Evolutionary conservation across 2,797 vertebrate species (phyloP), one percentile per base, ranked within the genome.

Genomic region (Melanotaenia pygmaea): DNA sequence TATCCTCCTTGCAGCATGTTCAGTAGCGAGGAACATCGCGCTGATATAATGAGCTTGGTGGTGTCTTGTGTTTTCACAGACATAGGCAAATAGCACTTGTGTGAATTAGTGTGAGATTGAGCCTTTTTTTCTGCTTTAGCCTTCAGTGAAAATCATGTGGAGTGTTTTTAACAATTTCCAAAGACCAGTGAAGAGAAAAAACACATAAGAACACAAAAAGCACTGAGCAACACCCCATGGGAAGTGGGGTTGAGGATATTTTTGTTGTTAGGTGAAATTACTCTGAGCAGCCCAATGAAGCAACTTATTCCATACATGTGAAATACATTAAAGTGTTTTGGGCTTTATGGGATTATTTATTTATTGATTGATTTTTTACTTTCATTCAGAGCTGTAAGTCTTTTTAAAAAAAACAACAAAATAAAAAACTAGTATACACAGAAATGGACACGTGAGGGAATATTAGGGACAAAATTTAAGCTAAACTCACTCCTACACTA

Each of bases 11-110:
- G 40, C 24, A 56, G 34, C 54, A 24, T 79, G 64, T 66, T 81
- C 56, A 45, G 61, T 14, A 54, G 24, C 67, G 24, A 12, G 61
- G 64, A 72, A 43, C 72, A 59, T 12, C 59, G 64, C 47, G 70
- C 35, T 16, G 56, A 34, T 66, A 62, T 77, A 86, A 88, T 83
- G 76, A 84, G 77, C 35, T 37, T 35, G 50, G 64, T 60, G 57
- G 75, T 65, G 68, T 58, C 47, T 14, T 32, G 11, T 68, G 73
- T 62, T 76, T 54, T 70, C 56, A 63, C 59, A 66, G 53, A 76
- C 9, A 54, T 53, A 47, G 20, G 63, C 63, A 64, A 70, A 77
- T 51, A 72, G 67, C 2, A 1, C 16, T 30, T 13, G 64, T 68
- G 77, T 75, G 56, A 76, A 77, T 82, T 61, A 50, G 61, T 64